Evolutionary conservation across 2,888 invertebrate genomes (phyloP), one percentile per base, ranked within the genome.

Genomic region (Halictus ligatus): DNA sequence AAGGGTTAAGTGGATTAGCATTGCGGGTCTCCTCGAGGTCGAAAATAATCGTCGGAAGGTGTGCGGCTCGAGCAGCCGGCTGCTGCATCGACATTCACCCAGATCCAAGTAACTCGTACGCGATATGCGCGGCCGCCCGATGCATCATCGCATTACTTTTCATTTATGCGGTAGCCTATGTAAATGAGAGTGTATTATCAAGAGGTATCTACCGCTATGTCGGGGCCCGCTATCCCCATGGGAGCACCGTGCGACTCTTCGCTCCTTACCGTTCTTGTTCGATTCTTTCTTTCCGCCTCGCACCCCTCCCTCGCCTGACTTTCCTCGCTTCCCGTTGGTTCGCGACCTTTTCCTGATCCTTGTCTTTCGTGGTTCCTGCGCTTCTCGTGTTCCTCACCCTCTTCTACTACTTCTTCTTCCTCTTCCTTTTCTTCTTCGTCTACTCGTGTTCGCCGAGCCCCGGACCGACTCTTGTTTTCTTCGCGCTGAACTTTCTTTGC

Each of bases 181-280:
- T 92, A 94, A 94, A 94, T 94, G 92, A 92, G 90, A 90, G 88
- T 86, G 89, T 86, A 88, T 90, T 92, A 91, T 91, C 89, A 81
- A 80, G 73, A 88, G 83, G 89, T 91, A 94, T 94, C 93, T 93
- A 94, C 94, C 94, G 94, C 94, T 94, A 87, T 46, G 78, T 48
- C 25, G 93, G 21, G 90, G 89, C 91, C 92, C 93, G 92, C 92
- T 93, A 93, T 90, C 87, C 88, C 88, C 85, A 84, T 91, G 54
- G 86, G 75, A 84, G 84, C 89, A 89, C 92, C 94, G 94, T 94
- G 94, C 89, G 94, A 94, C 93, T 94, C 91, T 88, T 91, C 58
- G 86, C 87, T 89, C 82, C 89, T 85, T 89, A 90, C 90, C 80
- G 90, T 89, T 92, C 89, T 85, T 87, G 78, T 84, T 83, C 78